phyloP scores from a whole-genome alignment of 2,797 vertebrate genomes.

The Falco concolor region DNA sequence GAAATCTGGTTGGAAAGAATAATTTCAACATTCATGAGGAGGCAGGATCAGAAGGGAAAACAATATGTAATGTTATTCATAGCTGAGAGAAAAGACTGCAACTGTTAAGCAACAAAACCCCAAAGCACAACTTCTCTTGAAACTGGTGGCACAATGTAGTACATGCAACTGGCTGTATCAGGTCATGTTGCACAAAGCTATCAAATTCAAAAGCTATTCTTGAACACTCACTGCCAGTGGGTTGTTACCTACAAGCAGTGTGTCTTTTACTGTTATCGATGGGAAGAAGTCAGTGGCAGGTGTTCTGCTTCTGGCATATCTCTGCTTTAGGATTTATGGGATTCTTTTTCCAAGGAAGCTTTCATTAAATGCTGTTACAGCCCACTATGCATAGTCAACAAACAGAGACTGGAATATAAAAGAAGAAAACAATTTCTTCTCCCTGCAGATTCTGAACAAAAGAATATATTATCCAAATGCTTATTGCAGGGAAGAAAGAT shows the following conservation, averaged over 20 bases:
- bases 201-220: conserved; percentile 8
- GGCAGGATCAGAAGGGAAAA: neutral
- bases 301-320: conserved; percentile 41
- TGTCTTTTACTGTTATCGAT: conserved; percentile 16
- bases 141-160: neutral
- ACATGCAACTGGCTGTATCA: neutral
- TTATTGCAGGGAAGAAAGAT: conserved; percentile 10
- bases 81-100: neutral
- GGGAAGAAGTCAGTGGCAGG: conserved; percentile 20
- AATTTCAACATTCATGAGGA: neutral
- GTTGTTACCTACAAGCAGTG: conserved; percentile 10
- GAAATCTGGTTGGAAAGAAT: neutral
- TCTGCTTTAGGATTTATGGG: conserved; percentile 31
- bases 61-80: neutral
- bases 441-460: neutral
- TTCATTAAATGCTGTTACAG: conserved; percentile 35
- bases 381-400: conserved; percentile 6
- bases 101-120: neutral
- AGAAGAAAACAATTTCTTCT: neutral
- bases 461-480: conserved; percentile 9
- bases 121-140: neutral
- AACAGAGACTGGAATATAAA: neutral
- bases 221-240: neutral
- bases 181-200: neutral
- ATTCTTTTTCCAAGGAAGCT: conserved; percentile 9